These are phyloP conservation scores for Nomada hirtipes DNA, from an alignment of 2,888 invertebrate genomes.

Conservation along the genomic window DNA sequence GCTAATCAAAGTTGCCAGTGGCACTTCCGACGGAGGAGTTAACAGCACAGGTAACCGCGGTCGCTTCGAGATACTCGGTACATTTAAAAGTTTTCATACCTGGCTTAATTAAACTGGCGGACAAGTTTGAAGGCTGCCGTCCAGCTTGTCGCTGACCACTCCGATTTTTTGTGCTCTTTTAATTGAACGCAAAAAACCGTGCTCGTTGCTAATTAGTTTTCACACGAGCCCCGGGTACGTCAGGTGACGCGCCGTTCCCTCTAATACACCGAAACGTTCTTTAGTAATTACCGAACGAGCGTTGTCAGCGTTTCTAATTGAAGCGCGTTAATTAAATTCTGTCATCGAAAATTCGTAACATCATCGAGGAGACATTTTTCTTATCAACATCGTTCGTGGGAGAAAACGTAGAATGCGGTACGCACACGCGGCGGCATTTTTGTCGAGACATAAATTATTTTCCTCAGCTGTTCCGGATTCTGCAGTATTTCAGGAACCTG, in stretches of 20 bases:
- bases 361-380: neutral
- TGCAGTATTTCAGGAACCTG: neutral
- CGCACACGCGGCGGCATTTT: slow-evolving; percentile 8
- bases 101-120: slow-evolving; percentile 30
- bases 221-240: neutral
- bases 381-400: no score
- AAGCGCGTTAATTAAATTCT: neutral
- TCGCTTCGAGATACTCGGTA: neutral
- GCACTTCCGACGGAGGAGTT: neutral
- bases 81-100: slow-evolving; percentile 1
- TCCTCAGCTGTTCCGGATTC: neutral
- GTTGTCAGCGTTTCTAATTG: neutral
- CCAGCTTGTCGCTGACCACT: neutral
- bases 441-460: slow-evolving; percentile 20
- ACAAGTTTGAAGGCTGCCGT: slow-evolving; percentile 1
- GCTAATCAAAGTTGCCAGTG: neutral
- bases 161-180: neutral
- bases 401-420: neutral
- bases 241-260: neutral
- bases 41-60: neutral
- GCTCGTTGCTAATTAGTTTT: slow-evolving; percentile 33
- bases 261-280: neutral
- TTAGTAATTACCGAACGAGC: neutral
- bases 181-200: slow-evolving; percentile 13
- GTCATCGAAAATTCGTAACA: neutral